Base-by-base conservation (phyloP, 30 jellyfish, hydroid and myxozoan genomes). In the Cassiopea xamachana region DNA sequence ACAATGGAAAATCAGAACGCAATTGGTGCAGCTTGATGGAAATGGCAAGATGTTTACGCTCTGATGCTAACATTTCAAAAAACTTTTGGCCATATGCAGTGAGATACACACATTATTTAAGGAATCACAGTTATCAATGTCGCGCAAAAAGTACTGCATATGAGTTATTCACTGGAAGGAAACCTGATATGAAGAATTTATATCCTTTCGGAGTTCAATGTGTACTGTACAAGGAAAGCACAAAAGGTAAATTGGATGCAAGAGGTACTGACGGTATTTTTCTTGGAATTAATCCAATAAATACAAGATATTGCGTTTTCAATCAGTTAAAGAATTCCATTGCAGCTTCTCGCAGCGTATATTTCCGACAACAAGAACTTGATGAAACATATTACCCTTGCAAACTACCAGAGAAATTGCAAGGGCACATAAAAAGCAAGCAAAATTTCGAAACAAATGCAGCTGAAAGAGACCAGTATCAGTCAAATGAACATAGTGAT, bases 21-120 rank as follows among this genome's bases (percentile, higher is more conserved):
- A 71, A 45, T 69, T 72, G 93, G 89, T 19, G 93, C 71, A 85
- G 93, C 55, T 88, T 46, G 39, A 19, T 85, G 79, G 89, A 85
- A 46, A 59, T 72, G 88, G 93, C 89, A 16, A 48, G 89, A 51
- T 75, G 80, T 74, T 45, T 85, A 74, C 45, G 78, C 47, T 79
- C 77, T 3, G 87, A 85, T 15, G 93, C 93, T 6, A 49, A 72
- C 55, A 73, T 85, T 48, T 72, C 93, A 60, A 71, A 72, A 19
- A 70, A 18, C n/a, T 73, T 46, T 1, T 70, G 93, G 93, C 87
- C 93, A 60, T 70, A 85, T 45, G 89, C 87, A 70, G 87, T 74
- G 17, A 13, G 79, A 70, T 89, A 85, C 89, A 44, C 93, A 12
- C 93, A 85, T 49, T 85, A 87, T 75, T 74, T 85, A 64, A 70